phyloP scores from a whole-genome alignment of 2,797 vertebrate species.

The Pseudomugil gertrudae region DNA sequence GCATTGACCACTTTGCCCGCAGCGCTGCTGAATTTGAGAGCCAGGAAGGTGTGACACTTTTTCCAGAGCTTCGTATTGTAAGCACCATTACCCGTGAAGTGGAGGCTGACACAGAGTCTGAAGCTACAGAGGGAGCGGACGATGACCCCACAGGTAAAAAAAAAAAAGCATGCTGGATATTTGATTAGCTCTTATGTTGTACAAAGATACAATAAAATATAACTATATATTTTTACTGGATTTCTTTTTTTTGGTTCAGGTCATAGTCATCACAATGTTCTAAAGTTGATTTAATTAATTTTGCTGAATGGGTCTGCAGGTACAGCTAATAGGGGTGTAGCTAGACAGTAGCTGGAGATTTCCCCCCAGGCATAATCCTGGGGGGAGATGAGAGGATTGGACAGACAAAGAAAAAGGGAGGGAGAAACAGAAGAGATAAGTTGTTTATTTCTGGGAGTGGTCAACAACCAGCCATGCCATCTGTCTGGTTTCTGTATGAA shows the following conservation, averaged over 20 bases:
- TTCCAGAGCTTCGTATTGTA: conserved; percentile 95
- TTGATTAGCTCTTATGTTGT: not conserved
- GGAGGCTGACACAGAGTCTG: conserved; percentile 86
- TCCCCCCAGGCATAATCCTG: conserved; percentile 60
- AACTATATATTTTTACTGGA: conserved; percentile 3
- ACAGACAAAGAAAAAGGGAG: conserved; percentile 29
- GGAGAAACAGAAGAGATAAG: conserved; percentile 47
- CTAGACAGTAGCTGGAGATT: conserved; percentile 35
- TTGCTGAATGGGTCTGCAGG: not conserved
- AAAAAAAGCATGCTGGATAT: not conserved
- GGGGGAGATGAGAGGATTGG: conserved; percentile 54
- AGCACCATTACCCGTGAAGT: conserved; percentile 97
- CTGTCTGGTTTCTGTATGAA: conserved; percentile 56
- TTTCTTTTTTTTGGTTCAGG: not conserved
- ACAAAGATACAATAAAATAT: not conserved
- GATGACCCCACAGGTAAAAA: conserved; percentile 93
- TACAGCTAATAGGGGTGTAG: conserved; percentile 18
- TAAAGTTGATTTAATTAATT: conserved; percentile 3
- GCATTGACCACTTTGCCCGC: conserved; percentile 95
- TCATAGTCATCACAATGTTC: not conserved
- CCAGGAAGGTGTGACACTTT: conserved; percentile 89
- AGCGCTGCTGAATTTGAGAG: conserved; percentile 94
- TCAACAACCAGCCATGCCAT: conserved; percentile 62
- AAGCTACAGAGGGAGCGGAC: conserved; percentile 78
- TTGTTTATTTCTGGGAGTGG: conserved; percentile 74